Base-by-base conservation (phyloP, 2,113 vertebrate species). In the Pedionomus torquatus region DNA sequence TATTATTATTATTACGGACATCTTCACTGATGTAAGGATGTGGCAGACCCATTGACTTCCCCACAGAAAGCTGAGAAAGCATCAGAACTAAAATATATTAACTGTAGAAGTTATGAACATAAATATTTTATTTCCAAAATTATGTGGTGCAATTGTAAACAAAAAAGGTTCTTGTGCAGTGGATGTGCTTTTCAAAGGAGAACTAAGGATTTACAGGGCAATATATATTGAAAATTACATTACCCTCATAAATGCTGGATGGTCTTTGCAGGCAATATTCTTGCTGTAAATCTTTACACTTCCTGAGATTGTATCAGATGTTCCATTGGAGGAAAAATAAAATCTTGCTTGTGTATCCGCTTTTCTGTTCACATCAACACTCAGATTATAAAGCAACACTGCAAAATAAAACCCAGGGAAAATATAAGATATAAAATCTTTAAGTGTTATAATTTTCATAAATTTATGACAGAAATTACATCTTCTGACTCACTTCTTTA, bases 321-420 rank as follows among this genome's bases (percentile, higher is more conserved):
- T 99, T 46, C 99, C 98, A 78, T 99, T 99, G 41, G 98, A 98
- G 33, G 97, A 98, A 97, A 99, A 99, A 97, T 99, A 99, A 97
- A 99, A 99, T 58, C 99, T 99, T 58, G 98, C 97, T 80, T 98
- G 98, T 70, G 98, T 98, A 43, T 98, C 98, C 3, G 98, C 95
- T 93, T 98, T 99, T 95, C 99, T 98, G 71, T 96, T 98, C 87
- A 99, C 96, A 26, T 99, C 99, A 87, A 99, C 96, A 41, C 98
- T 99, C 89, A 99, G 91, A 94, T 99, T 99, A 96, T 99, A 99
- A 82, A 98, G 97, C 90, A 99, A 95, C 51, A 99, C 99, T 99
- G 95, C 65, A 96, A 96, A 81, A 94, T 17, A 60, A 93, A 83
- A 78, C 25, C 76, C 46, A 80, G 35, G 60, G 20, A 57, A 86